Conservation (phyloP, 2,797 vertebrate genomes). For the Neostethus bicornis region DNA sequence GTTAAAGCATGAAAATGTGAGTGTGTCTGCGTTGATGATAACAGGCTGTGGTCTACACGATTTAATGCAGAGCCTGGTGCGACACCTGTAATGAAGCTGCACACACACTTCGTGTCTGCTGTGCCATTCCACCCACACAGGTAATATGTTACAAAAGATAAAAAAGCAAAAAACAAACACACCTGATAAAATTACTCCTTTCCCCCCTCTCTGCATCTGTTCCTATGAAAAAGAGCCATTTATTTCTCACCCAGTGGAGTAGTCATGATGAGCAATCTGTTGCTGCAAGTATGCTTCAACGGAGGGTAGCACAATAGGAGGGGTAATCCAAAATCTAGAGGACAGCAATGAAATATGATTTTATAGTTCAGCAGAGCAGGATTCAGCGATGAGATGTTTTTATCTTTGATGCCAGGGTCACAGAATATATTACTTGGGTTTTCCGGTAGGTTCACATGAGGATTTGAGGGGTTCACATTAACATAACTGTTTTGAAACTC, state of each 20-base stretch:
- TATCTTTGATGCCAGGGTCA: slow-evolving; percentile 17
- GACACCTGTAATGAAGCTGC: slow-evolving; percentile 9
- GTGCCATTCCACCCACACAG: slow-evolving; percentile 19
- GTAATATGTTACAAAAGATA: slow-evolving; percentile 21
- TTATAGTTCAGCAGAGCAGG: slow-evolving; percentile 31
- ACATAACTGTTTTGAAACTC: neutral
- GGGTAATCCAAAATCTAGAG: slow-evolving; percentile 27
- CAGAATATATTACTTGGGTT: slow-evolving; percentile 1
- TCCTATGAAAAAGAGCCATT: slow-evolving; percentile 23
- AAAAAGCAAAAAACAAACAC: slow-evolving; percentile 37
- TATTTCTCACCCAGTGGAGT: slow-evolving; percentile 20
- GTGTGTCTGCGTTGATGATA: slow-evolving; percentile 14
- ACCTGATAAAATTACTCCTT: slow-evolving; percentile 26
- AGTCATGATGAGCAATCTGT: neutral
- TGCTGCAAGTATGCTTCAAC: slow-evolving; percentile 9
- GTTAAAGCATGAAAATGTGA: slow-evolving; percentile 13
- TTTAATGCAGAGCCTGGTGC: slow-evolving; percentile 28
- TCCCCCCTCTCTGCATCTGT: slow-evolving; percentile 26
- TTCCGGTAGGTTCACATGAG: neutral
- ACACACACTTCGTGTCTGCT: slow-evolving; percentile 25
- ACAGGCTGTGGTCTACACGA: slow-evolving; percentile 14
- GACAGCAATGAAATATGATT: slow-evolving; percentile 37
- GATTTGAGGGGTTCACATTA: neutral
- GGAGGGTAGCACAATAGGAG: slow-evolving; percentile 7
- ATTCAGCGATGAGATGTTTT: slow-evolving; percentile 22